phyloP scores from a whole-genome alignment of 2,888 invertebrate species.

The Lasioglossum zephyrum region DNA sequence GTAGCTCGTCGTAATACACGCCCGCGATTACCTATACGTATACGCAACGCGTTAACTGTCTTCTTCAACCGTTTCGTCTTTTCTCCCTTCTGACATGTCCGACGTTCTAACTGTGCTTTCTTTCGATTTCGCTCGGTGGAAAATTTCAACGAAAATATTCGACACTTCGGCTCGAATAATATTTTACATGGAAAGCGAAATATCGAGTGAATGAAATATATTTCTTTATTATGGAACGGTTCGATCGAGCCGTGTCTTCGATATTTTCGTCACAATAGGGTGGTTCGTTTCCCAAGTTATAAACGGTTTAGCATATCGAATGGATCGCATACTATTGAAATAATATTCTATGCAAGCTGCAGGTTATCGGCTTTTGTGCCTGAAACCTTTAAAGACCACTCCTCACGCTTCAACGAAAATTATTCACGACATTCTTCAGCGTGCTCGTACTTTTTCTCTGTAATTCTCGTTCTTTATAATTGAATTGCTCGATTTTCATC shows the following conservation, averaged over 20 bases:
- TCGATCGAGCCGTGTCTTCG: not conserved
- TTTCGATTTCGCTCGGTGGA: not conserved
- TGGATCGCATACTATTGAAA: not conserved
- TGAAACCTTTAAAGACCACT: constrained; percentile 37
- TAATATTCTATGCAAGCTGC: not conserved
- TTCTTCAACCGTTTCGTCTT: not conserved
- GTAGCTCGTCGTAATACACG: constrained; percentile 39
- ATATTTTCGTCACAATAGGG: not conserved
- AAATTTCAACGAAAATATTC: not conserved
- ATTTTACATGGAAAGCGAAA: not conserved
- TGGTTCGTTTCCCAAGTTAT: not conserved
- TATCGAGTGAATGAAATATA: not conserved
- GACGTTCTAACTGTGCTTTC: not conserved
- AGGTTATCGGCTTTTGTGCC: constrained; percentile 16
- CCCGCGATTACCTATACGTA: constrained; percentile 10
- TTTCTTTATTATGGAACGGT: not conserved
- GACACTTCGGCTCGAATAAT: not conserved
- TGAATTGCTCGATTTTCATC: not conserved
- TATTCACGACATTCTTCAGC: constrained; percentile 37
- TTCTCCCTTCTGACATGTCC: not conserved
- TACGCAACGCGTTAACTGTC: not conserved
- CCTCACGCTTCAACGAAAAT: constrained; percentile 38
- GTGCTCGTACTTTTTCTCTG: not conserved
- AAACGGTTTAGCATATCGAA: not conserved
- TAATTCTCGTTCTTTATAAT: not conserved